Base-by-base conservation (phyloP, 2,797 vertebrate species). In the Cryptoprocta ferox region DNA sequence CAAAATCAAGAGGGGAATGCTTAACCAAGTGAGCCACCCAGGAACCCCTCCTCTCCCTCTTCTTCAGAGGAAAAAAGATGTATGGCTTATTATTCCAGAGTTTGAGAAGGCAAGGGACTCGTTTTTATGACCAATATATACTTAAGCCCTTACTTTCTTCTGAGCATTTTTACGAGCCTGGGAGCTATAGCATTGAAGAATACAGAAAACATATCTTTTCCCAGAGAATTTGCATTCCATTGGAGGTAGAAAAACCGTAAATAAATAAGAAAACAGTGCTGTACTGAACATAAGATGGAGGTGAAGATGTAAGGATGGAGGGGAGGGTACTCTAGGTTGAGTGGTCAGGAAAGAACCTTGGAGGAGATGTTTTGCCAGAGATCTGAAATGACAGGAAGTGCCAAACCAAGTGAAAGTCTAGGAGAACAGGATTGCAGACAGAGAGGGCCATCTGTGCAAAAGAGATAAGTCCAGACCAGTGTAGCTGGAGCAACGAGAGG, bases 121-220 rank as follows among this genome's bases (percentile, higher is more conserved):
- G 30, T 79, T 90, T 93, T 85, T 80, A 65, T 86, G 75, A 84
- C 19, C 7, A 24, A 50, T 66, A 61, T 84, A 94, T 97, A 84
- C 56, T 70, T 32, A 81, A 88, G 78, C 0, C n/a, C 16, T 73
- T 75, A 21, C 45, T 97, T 61, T 82, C 8, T 68, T 82, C 39
- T 48, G 48, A 42, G n/a, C 3, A 88, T 19, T 91, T 92, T 59
- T 83, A 26, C 39, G 42, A 95, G 15, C 37, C 11, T 28, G 37
- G 39, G 32, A 42, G 1, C 53, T 70, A 37, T 6, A 48, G 1
- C 28, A 65, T 2, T 87, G 39, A 83, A 42, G 4, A 71, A 30
- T 50, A 24, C 61, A 66, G 16, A 79, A 91, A 66, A 61, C 30
- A 66, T 26, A 2, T 63, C 65, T 45, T 94, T 95, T 78, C 71